Percentiles rank a stretch among this genome's conserved stretches.
Conservation (phyloP, 2,113 vertebrate genomes). For the Siniperca chuatsi region DNA sequence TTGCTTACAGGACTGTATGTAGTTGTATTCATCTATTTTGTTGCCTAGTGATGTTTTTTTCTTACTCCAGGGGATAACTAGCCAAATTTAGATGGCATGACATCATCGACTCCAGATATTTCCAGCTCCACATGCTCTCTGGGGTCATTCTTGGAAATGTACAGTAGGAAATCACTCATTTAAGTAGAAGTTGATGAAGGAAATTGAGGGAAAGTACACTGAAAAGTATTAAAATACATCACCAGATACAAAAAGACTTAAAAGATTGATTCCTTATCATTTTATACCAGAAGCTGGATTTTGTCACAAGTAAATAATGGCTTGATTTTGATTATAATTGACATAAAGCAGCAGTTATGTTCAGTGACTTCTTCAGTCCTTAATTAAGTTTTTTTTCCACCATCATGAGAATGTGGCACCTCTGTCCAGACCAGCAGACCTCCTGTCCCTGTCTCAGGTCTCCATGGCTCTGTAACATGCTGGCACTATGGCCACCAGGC, state of each 20-base stretch:
- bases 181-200: neutral
- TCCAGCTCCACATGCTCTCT: conserved; percentile 28
- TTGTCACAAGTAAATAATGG: neutral
- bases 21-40: conserved; percentile 5
- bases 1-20: neutral
- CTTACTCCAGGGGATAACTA: conserved; percentile 20
- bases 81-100: neutral
- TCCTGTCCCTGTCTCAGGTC: conserved; percentile 57
- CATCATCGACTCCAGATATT: conserved; percentile 17
- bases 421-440: conserved; percentile 53
- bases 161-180: neutral
- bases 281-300: conserved; percentile 10
- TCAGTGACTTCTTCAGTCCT: neutral
- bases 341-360: conserved; percentile 1
- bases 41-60: conserved; percentile 26
- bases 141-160: conserved; percentile 9
- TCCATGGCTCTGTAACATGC: conserved; percentile 66
- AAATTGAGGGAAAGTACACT: neutral
- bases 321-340: conserved; percentile 1
- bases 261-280: conserved; percentile 8
- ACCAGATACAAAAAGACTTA: neutral
- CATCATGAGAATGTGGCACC: conserved; percentile 17
- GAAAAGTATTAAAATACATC: conserved; percentile 6
- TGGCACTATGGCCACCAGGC: conserved; percentile 76
- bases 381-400: neutral